Evolutionary conservation across 2,888 invertebrate genomes (phyloP).

Genomic region (Alviniconcha strummeri): DNA sequence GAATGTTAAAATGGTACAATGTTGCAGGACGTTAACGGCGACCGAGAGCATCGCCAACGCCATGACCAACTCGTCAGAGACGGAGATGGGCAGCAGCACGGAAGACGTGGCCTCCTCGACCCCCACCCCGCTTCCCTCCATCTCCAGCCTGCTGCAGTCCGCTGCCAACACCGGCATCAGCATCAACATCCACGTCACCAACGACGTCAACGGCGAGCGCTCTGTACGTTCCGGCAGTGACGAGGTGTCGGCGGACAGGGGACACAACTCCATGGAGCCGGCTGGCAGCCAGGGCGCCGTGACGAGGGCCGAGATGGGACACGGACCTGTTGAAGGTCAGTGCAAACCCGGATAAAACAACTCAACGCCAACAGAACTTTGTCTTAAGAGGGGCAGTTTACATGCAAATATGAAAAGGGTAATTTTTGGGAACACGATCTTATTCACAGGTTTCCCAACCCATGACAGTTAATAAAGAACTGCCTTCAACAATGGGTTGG

Average conservation of each 20-base stretch:
- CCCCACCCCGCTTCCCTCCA: conserved; percentile 20
- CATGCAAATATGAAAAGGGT: too few species aligned
- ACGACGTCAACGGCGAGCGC: neutral
- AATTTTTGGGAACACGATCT: too few species aligned
- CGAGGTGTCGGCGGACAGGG: neutral
- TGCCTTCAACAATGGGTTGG: too few species aligned
- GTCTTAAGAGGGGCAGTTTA: too few species aligned
- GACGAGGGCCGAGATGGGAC: neutral
- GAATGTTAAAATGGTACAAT: neutral
- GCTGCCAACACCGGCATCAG: conserved; percentile 25
- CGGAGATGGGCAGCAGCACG: too few species aligned
- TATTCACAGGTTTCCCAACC: too few species aligned
- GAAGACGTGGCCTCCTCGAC: neutral
- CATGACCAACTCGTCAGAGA: neutral
- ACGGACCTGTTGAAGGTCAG: too few species aligned
- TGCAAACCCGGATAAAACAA: too few species aligned
- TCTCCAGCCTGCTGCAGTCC: conserved; percentile 21
- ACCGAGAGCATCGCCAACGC: conserved; percentile 17
- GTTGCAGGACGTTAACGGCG: conserved; percentile 10
- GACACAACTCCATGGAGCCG: neutral
- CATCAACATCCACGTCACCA: conserved; percentile 34
- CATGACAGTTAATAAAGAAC: too few species aligned
- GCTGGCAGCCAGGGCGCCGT: neutral
- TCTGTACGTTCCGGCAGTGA: neutral
- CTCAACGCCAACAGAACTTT: too few species aligned